Evolutionary conservation across 2,797 vertebrate species (phyloP).

Genomic region (Ibycter americanus): DNA sequence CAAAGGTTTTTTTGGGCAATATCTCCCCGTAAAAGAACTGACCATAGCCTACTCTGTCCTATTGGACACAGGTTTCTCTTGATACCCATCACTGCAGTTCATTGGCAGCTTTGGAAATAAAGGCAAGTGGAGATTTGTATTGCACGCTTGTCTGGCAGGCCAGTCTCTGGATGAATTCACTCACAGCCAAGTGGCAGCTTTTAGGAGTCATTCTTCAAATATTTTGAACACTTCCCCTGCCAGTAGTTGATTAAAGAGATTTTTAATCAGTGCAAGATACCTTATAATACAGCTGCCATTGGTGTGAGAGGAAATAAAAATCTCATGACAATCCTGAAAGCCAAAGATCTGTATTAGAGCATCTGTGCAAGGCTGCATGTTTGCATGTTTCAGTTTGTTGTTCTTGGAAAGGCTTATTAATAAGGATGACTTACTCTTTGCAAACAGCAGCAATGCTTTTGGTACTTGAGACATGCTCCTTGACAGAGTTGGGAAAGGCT

Average conservation of each 20-base stretch:
- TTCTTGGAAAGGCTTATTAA: not conserved
- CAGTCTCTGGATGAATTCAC: not conserved
- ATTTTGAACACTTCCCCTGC: not conserved
- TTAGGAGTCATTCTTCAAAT: not conserved
- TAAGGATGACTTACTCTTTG: not conserved
- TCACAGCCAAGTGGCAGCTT: not conserved
- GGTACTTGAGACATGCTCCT: not conserved
- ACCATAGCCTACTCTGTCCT: not conserved
- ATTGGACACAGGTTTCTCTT: not conserved
- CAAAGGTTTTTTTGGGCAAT: not conserved
- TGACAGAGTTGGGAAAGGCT: not conserved
- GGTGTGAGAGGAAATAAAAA: not conserved
- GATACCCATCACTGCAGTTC: not conserved
- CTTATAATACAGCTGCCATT: not conserved
- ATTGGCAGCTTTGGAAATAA: not conserved
- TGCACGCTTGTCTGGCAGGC: not conserved
- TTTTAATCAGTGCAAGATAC: not conserved
- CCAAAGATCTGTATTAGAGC: not conserved
- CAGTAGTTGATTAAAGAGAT: not conserved
- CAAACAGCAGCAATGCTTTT: not conserved
- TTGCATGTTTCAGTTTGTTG: not conserved
- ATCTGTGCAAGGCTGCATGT: not conserved
- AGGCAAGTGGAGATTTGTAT: not conserved
- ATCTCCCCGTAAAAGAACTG: not conserved
- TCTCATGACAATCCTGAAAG: not conserved